Evolutionary conservation across 64 coral and sea anemone species (phyloP), one percentile per base, ranked within the genome.

Genomic region (Anthopleura sola): DNA sequence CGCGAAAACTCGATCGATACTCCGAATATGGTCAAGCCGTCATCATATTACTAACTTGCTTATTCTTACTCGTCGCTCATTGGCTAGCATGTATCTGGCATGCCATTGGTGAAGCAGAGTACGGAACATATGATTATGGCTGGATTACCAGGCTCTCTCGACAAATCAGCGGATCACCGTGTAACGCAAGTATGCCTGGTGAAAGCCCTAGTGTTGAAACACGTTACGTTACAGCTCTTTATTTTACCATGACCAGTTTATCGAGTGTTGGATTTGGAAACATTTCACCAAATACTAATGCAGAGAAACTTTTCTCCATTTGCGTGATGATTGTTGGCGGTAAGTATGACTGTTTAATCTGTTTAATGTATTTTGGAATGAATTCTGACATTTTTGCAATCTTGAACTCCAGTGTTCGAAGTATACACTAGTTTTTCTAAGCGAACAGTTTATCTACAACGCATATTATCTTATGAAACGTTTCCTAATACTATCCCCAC

Each of bases 61-160:
- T 94, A 6, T 98, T 98, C 57, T 56, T 86, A 50, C 84, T 98
- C 40, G 26, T 83, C 75, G 92, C 92, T 90, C 96, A 98, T 86
- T 98, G 96, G 96, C 66, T 98, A 40, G 96, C 96, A 68, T 98
- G 96, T 24, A 89, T 98, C 36, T 98, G 96, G 96, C 92, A 98
- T 64, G 96, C 85, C 6, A 94, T 98, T 87, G 96, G 96, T 8
- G 66, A 40, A 33, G 82, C 23, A 53, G 89, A 98, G 55, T 55
- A 68, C 4, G 92, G 81, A 48, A 49, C 13, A n/a, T 69, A 89
- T 29, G 34, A 79, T 37, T 62, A 74, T 33, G 87, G 89, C 33
- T 98, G 96, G 96, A 80, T 98, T 46, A 78, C 78, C 16, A n/a
- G 74, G 37, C 81, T 98, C 0, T 82, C 96, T 24, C 36, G 87